Evolutionary conservation across 2,797 vertebrate species (phyloP), one percentile per base, ranked within the genome.

Genomic region (Streptopelia turtur): DNA sequence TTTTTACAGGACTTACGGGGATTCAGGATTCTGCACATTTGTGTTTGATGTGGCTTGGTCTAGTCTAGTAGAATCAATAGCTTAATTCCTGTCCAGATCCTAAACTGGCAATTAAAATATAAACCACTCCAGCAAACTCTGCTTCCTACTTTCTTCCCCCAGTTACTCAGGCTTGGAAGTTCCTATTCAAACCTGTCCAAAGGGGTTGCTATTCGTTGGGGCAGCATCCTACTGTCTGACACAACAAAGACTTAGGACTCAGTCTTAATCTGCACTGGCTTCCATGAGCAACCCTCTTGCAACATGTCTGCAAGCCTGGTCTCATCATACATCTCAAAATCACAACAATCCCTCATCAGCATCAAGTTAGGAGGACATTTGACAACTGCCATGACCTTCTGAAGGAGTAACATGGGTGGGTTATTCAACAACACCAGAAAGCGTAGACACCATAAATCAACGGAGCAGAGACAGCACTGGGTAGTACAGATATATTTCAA

Each of bases 401-500:
- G 60, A 16, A 87, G 22, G 33, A 69, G 43, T 22, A 69, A 68
- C 35, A 8, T 2, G 9, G 43, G 15, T 22, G 78, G 90, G 65
- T 70, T 84, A 70, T 79, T 92, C 96, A 97, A 41, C 37, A 30
- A 27, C 47, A 56, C 65, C 56, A 72, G 81, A 85, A 96, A 96
- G 87, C 11, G 9, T 27, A 95, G 92, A 52, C 70, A 45, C 14
- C 80, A 79, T 85, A 95, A 96, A 95, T 96, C 96, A 94, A 18
- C 0, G 5, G 69, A 37, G 57, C 57, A 61, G 70, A 64, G 86
- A 47, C 75, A 80, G 57, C 75, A 75, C 16, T 8, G 28, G 45
- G 53, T 53, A 84, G 85, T 65, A 75, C 83, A 64, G 80, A 89
- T 47, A 35, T 47, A 94, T 95, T 95, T 96, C 85, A 89, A 87